Base-by-base conservation (phyloP, 1,140 invertebrate species). In the Eurosta solidaginis region DNA sequence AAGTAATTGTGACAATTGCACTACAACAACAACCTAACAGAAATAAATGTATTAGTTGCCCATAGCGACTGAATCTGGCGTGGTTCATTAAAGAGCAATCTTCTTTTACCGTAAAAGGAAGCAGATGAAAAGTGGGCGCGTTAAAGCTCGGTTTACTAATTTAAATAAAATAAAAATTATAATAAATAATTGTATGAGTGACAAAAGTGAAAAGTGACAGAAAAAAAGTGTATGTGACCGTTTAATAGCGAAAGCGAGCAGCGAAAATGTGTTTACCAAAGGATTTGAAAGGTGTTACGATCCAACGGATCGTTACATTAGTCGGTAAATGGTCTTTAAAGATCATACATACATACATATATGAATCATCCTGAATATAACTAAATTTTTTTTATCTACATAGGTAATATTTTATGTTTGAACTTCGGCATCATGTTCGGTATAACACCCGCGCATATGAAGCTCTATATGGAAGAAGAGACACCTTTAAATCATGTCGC, bases 401-500 rank as follows among this genome's bases (percentile, higher is more conserved):
- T 40, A 86, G 85, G 85, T 29, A 86, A 82, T 73, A 44, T 86
- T 63, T 47, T 86, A 7, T 84, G 83, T 36, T 82, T 86, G 10
- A 86, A 85, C 7, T 86, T 87, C 75, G 85, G 85, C 6, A 36
- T 86, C 0, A 81, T 83, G 59, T 84, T 87, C 73, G 85, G 85
- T 42, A 84, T 86, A 0, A 86, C 85, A 0, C 84, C 85, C 3
- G 79, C 85, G 0, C 83, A 85, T 47, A 81, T 82, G 79, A 9
- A 27, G 1, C 81, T 86, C 22, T 86, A 86, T 36, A 80, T 83
- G 42, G 78, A 79, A 1, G 1, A 14, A 1, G 2, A 29, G 3
- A 83, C 85, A 1, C 85, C 85, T 0, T 25, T 86, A 0, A 83
- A 80, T 3, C n/a, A 52, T 12, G 77, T 63, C 5, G 78, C 79